Base-by-base conservation (phyloP, 2,888 invertebrate species). In the Dusona sp. region DNA sequence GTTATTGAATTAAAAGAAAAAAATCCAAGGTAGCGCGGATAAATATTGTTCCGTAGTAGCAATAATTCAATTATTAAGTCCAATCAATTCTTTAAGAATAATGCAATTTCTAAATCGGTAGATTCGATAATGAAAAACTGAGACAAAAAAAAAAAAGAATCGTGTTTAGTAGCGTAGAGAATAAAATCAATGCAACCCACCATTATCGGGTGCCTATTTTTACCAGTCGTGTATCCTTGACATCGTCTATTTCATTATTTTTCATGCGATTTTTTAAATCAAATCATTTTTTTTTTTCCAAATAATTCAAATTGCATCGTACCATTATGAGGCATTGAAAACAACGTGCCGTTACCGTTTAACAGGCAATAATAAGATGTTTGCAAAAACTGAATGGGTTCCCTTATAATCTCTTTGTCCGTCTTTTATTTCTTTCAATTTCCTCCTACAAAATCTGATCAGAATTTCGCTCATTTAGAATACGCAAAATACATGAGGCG, bases 131-230 rank as follows among this genome's bases (percentile, higher is more conserved):
- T 29, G 61, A 2, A 61, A 29, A 29, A 29, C 29, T 29, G 61
- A 61, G 13, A 25, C 2, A 57, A 57, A 11, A 57, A 42, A 54
- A 42, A 57, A 29, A 42, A 54, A 61, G 8, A 54, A 29, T 45
- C 22, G 19, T 64, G 38, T 51, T n/a, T 72, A 29, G n/a, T 80
- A 86, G 67, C 16, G 38, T 84, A 72, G 74, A 83, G 45, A 68
- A 74, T 36, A 45, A 48, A 83, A 84, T 22, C 61, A 84, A 75
- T 84, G 78, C 33, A 74, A 78, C 86, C 80, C 84, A 64, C 81
- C 79, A 68, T 57, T 82, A n/a, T n/a, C n/a, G 79, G 86, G 70
- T 86, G 84, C 74, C 84, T 86, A 84, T 84, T 86, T 86, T 79
- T 84, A 80, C 61, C 79, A 42, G 48, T 75, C 83, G 64, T 61